phyloP scores from a whole-genome alignment of 2,888 invertebrate species.

The Sycophila texana region DNA sequence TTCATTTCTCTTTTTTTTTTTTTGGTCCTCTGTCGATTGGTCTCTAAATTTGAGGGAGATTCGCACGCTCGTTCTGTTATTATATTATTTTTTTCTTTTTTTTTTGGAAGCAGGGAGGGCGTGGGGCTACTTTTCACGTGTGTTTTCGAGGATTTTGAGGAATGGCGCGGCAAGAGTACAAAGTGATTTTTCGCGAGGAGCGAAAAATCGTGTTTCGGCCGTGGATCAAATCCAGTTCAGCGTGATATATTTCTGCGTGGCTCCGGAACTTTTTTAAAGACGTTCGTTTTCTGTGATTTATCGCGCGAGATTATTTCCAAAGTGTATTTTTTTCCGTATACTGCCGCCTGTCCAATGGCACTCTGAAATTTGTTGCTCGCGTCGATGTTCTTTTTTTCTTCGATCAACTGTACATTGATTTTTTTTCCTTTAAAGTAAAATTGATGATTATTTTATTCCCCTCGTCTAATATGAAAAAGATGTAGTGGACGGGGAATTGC shows the following conservation, averaged over 20 bases:
- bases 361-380: no score
- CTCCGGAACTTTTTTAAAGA: not conserved
- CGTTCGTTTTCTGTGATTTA: no score
- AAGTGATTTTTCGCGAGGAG: constrained; percentile 30
- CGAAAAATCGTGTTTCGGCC: not conserved
- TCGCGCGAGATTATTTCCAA: no score
- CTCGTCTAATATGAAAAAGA: no score
- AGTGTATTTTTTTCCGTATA: no score
- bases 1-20: constrained; percentile 34
- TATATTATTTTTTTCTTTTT: constrained; percentile 9
- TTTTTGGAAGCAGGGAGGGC: not conserved
- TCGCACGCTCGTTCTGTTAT: not conserved
- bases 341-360: no score
- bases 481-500: no score
- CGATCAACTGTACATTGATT: no score
- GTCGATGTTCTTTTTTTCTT: no score
- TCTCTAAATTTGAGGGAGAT: not conserved
- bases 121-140: constrained; percentile 27
- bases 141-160: constrained; percentile 25
- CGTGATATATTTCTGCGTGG: not conserved
- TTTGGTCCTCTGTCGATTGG: not conserved
- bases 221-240: not conserved
- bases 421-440: no score
- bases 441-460: no score
- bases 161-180: not conserved